Base-by-base conservation (phyloP, 2,113 vertebrate genomes). In the Alouatta palliata region DNA sequence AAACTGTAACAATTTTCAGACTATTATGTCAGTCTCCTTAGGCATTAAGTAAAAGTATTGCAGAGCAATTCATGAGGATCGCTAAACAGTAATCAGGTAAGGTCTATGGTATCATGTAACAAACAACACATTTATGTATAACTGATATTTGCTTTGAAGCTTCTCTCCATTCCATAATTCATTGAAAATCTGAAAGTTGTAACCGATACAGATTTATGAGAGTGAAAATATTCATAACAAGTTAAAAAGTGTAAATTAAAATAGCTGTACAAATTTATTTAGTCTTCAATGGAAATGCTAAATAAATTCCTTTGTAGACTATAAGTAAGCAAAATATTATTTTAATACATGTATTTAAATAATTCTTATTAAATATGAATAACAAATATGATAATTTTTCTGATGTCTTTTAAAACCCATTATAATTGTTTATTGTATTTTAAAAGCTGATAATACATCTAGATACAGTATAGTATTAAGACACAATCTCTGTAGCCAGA, bases 1-100 rank as follows among this genome's bases (percentile, higher is more conserved):
- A 96, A 91, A 85, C 40, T 90, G 32, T 17, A 87, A 3, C 76
- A 92, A 70, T 92, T 97, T 98, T 43, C 45, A 94, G 21, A 27
- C 23, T 93, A 61, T 92, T 21, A 13, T 49, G 5, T 84, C 90
- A 96, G 35, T 30, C 43, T 96, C 88, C 68, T 13, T 89, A 93
- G 35, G 25, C 45, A 95, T 92, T 95, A 95, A 95, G 0, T 4
- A 73, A 86, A 95, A 97, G 92, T 96, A 45, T 35, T 11, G n/a
- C 47, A 58, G 97, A 66, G 1, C 27, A 37, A 32, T 66, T 70
- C 17, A 76, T 52, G 81, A 81, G 16, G 54, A 92, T 56, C 17
- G 11, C n/a, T 1, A 2, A 54, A 96, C 80, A 45, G 90, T 80
- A 95, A 97, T 82, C 77, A 87, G n/a, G 79, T 82, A n/a, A 23